Base-by-base conservation (phyloP, 1,140 invertebrate species). In the Saccostrea glomerata region DNA sequence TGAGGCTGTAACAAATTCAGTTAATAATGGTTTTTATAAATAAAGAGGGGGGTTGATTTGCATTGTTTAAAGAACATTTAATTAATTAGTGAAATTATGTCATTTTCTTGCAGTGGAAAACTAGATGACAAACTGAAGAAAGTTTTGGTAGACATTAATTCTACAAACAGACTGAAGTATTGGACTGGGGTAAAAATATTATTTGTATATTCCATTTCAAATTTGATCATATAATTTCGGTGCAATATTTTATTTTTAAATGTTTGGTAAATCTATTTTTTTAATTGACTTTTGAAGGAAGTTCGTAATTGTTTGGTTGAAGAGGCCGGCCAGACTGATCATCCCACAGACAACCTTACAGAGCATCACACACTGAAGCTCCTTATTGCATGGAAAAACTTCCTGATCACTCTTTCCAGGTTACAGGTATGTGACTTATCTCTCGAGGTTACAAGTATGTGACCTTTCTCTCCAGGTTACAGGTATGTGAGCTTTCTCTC, bases 321-420 rank as follows among this genome's bases (percentile, higher is more conserved):
- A 55, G 91, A 66, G 85, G 83, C 73, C 84, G 88, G 54, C 60
- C 30, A 87, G 58, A 86, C 15, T 23, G 25, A 13, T 73, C 66
- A 30, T 23, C 40, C 20, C 23, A 36, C 54, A 84, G 90, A 90
- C 23, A 87, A 86, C 55, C 7, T 88, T 2, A 56, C 84, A 54
- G 90, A 92, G 7, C 87, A 92, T 84, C 89, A 91, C 0, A 84
- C 88, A 23, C 58, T 93, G 36, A 89, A 91, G 36, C 88, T 94
- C 25, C 87, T 94, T 54, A 88, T 90, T 23, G 89, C 92, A 0
- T 94, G 94, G 94, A 93, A 93, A 83, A 92, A 92, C 82, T 92
- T 93, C 47, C 89, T 92, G 5, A 88, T 93, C n/a, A 92, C 92
- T 0, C 82, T 90, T 2, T 83, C 90, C 5, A 92, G 92, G 56